A percentile compares a stretch with the other conserved stretches of the same genome.
These are phyloP conservation scores for Periophthalmus modestus DNA, from an alignment of 2,113 vertebrate genomes.

Conservation along the genomic window DNA sequence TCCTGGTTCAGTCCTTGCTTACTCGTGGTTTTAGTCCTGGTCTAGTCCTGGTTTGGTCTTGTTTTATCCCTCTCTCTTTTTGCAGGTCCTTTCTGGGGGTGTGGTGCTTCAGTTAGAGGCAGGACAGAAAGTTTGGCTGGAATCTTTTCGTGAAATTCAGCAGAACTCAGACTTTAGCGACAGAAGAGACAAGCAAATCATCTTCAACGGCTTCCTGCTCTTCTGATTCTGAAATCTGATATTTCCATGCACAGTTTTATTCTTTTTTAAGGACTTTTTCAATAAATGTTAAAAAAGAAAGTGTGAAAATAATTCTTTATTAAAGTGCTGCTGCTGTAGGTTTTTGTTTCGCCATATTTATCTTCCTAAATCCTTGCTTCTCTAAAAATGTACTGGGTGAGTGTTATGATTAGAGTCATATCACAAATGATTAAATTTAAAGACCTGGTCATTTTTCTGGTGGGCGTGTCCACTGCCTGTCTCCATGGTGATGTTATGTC, in stretches of 20 bases:
- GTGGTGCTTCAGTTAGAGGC: constrained; percentile 32
- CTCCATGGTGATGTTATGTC: too few species aligned
- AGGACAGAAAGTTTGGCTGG: constrained; percentile 42
- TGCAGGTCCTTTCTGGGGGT: constrained; percentile 56
- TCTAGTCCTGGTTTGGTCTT: background rate
- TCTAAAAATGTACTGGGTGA: too few species aligned
- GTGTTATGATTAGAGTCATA: too few species aligned
- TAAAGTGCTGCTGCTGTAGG: too few species aligned
- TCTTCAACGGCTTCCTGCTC: constrained; percentile 63
- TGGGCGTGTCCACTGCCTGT: too few species aligned
- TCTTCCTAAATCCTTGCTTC: too few species aligned
- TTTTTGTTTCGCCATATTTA: too few species aligned
- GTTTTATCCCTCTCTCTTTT: background rate
- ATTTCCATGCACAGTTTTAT: background rate
- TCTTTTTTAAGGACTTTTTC: background rate
- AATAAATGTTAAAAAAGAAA: background rate
- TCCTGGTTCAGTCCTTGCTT: background rate
- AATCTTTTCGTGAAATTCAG: constrained; percentile 35
- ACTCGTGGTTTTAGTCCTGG: background rate
- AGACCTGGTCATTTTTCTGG: too few species aligned
- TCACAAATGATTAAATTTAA: too few species aligned
- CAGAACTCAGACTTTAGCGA: fast-evolving
- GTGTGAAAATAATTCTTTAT: background rate
- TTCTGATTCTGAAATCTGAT: constrained; percentile 9
- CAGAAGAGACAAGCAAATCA: constrained; percentile 16